phyloP scores from a whole-genome alignment of 2,888 invertebrate species.

The Diarsia dahlii region DNA sequence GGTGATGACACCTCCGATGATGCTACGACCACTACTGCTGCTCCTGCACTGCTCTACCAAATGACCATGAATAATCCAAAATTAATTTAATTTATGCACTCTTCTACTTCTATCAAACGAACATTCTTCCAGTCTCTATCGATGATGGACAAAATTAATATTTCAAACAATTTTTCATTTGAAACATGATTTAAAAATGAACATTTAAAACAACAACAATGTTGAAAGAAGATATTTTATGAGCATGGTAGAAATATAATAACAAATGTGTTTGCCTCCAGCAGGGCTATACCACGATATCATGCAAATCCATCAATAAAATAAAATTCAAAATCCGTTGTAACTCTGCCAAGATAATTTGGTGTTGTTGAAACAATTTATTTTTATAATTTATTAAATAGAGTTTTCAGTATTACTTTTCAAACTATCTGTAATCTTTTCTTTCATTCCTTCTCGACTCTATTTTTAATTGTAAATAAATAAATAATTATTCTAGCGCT shows the following conservation, averaged over 20 bases:
- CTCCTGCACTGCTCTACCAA: not conserved
- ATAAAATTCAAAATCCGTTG: not conserved
- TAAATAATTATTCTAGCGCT: slow-evolving; percentile 25
- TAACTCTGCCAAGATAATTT: not conserved
- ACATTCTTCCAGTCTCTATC: not conserved
- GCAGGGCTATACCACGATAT: slow-evolving; percentile 12
- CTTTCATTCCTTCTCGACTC: slow-evolving; percentile 41
- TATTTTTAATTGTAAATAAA: slow-evolving; percentile 48
- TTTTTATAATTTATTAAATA: slow-evolving; percentile 26
- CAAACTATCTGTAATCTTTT: slow-evolving; percentile 17
- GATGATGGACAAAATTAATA: not conserved
- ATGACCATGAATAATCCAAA: slow-evolving; percentile 37
- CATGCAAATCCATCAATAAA: not conserved
- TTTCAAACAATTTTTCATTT: not conserved
- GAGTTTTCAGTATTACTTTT: slow-evolving; percentile 9
- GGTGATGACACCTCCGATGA: not conserved
- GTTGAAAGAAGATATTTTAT: not conserved
- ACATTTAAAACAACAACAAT: not conserved
- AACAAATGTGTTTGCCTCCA: slow-evolving; percentile 28
- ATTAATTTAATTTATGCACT: slow-evolving; percentile 36
- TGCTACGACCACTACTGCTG: too few relatives aligned
- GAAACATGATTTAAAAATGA: too few relatives aligned
- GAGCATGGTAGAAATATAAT: not conserved
- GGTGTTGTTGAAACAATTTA: not conserved
- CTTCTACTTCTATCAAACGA: not conserved